Base-by-base conservation (phyloP, 2,797 vertebrate species). In the Pterois miles region DNA sequence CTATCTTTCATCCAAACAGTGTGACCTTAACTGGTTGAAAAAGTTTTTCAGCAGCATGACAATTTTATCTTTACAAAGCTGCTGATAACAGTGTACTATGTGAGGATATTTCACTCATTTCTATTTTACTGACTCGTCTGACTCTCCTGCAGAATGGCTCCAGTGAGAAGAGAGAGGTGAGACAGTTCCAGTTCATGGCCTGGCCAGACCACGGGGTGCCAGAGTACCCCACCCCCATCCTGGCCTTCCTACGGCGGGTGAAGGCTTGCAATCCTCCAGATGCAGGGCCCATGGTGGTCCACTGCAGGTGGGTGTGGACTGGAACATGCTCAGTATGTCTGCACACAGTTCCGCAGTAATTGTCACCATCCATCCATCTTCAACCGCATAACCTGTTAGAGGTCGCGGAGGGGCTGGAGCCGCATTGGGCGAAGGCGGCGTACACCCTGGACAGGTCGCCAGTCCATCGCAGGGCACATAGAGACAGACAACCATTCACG, bases 111-210 rank as follows among this genome's bases (percentile, higher is more conserved):
- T 8, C 2, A 43, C 2, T 22, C 34, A 63, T 27, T 53, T 65
- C 56, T 40, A 7, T 33, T 56, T 50, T 9, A 7, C 67, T 62
- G 23, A 58, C 62, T 71, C 4, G 4, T 31, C 54, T 48, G 53
- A 40, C 66, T 78, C 59, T 12, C 36, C 23, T 65, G 64, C 93
- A 99, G 98, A 98, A 97, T 1, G 97, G 97, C 65, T 98, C 97
- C 88, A 98, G 96, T 69, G 98, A 99, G 93, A 98, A 98, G 91
- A 93, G 97, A 82, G 98, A 99, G 88, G 94, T 99, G 20, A 95
- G 98, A 27, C 98, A 99, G 93, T 98, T 99, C 94, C 98, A 99
- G 94, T 99, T 99, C 93, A 98, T 98, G 97, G 98, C 97, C 64
- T 99, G 98, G 98, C 98, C 98, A 0, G 98, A 99, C 88, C 98